Evolutionary conservation across 2,888 invertebrate species (phyloP), one percentile per base, ranked within the genome.

Genomic region (Archips crataeganus): DNA sequence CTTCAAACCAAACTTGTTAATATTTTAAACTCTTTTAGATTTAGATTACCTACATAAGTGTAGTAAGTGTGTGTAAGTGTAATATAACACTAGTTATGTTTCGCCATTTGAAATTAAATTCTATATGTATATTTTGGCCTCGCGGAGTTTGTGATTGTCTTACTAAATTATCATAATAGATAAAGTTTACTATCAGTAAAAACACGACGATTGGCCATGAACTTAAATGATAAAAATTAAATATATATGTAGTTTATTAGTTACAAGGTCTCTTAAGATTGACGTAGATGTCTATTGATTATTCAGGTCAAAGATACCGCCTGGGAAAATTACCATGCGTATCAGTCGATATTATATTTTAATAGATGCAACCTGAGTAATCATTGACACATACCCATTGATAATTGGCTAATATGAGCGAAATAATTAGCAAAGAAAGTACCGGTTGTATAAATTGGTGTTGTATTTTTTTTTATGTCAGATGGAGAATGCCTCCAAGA

Each of bases 231-330:
- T 74, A 74, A 67, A 57, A 36, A 59, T 34, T 64, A 47, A 63
- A 65, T 45, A 59, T 45, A 59, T 57, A 51, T 59, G 69, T 49
- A 32, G 59, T 64, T 73, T 69, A 64, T 51, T 39, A 39, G 64
- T 64, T 64, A 64, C 73, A 73, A 73, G 73, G 73, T 34, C 68
- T 68, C 15, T 61, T 51, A 47, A 11, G 67, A 34, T 13, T 70
- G 60, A 60, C 70, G 74, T 74, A 51, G 59, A 45, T 15, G 49
- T 13, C 57, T 69, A 70, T 74, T 65, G 60, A 74, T 70, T 74
- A 74, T 61, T 65, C 65, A 70, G 68, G 73, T 64, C 73, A 70
- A 70, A 69, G 69, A 70, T 74, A 70, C 32, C 13, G 36, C 36
- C 8, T 49, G 59, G 57, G 32, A 69, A 60, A 63, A 73, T 69